Evolutionary conservation across 2,888 invertebrate genomes (phyloP), one percentile per base, ranked within the genome.

Genomic region (Epirrhoe tristata): DNA sequence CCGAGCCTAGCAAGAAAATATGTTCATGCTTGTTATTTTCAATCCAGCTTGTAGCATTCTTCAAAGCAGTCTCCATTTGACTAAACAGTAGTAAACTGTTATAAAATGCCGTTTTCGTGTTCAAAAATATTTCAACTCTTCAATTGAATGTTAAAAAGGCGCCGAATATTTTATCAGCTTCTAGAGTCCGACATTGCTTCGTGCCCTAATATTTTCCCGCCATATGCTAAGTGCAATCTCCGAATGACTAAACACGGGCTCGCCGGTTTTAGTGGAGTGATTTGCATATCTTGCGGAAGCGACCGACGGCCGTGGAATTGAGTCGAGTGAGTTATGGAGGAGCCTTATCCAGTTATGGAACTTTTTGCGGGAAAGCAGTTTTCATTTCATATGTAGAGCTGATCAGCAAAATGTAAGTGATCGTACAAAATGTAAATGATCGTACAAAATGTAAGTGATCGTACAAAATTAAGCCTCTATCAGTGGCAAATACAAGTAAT

Each of bases 211-310:
- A 36, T 48, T 16, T 60, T 24, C n/a, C 17, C 50, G 34, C 10
- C 34, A 46, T 17, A 58, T 63, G 63, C 58, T 58, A 34, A 53
- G 48, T 53, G 58, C 58, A 53, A 12, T 54, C 58, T 63, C 10
- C 0, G 36, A 46, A 16, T 32, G 46, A 6, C 12, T n/a, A 5
- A 14, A 1, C 53, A 17, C 48, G 53, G 48, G 34, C 52, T 39
- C n/a, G 39, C 10, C 17, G 0, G 51, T 31, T 63, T 59, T 60
- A 46, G 57, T 16, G 46, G 55, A 43, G 58, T 67, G 51, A 69
- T 72, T 69, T 72, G 63, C 70, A 69, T 72, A 70, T 65, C 63
- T 69, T 64, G 61, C 66, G 66, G 63, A 69, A 50, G 59, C 52
- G 64, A 36, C 14, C 16, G 58, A 63, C 56, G 61, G 53, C 53